Percentiles rank a stretch among this genome's conserved stretches.
Evolutionary conservation across 2,113 vertebrate genomes (phyloP).

Genomic region (Catagonus wagneri): DNA sequence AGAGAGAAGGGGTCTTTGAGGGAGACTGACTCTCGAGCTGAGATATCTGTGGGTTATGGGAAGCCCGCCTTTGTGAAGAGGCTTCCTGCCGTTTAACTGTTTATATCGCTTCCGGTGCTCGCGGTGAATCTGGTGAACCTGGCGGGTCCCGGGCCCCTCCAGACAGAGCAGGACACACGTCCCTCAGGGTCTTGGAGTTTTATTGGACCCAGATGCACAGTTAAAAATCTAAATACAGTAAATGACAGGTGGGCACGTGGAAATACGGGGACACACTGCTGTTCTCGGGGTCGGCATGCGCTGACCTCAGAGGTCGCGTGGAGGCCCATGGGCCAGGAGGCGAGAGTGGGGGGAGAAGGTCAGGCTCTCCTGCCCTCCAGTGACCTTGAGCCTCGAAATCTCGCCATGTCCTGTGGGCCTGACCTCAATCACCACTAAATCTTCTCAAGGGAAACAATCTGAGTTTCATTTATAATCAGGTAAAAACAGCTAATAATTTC

Average conservation of each 20-base stretch:
- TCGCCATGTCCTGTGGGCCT: rapidly evolving
- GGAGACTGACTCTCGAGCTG: rapidly evolving
- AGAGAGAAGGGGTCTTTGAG: neutral
- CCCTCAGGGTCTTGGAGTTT: rapidly evolving
- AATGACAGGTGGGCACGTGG: rapidly evolving
- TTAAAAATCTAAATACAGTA: rapidly evolving
- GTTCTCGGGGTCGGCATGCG: neutral
- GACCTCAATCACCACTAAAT: neutral
- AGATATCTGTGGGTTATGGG: neutral
- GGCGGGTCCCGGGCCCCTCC: rapidly evolving
- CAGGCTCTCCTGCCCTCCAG: too few relatives aligned
- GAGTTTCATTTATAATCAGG: neutral
- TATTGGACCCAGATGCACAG: rapidly evolving
- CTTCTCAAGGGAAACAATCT: neutral
- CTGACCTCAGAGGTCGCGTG: neutral
- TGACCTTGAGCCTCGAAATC: neutral
- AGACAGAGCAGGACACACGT: neutral
- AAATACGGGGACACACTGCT: neutral
- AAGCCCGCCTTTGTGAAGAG: neutral
- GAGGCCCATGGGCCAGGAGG: neutral
- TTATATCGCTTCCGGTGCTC: neutral
- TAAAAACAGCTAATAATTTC: neutral
- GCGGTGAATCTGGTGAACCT: too few relatives aligned
- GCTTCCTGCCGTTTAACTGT: too few relatives aligned
- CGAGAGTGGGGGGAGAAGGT: neutral